Conservation (phyloP, 1,140 invertebrate genomes). For the Dreissena rostriformis region DNA sequence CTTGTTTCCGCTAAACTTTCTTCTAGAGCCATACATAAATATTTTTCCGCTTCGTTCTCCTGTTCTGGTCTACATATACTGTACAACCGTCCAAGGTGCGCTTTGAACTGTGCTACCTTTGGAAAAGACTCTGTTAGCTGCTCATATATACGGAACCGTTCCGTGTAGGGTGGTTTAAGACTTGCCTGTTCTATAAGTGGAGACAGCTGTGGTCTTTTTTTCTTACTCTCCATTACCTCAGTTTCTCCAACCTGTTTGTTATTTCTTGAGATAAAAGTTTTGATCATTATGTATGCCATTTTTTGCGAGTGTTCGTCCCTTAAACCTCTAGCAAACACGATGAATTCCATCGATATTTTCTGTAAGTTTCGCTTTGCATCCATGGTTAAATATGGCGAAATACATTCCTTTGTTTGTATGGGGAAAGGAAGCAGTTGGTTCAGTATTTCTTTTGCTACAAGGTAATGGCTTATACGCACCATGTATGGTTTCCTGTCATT, state of each 20-base stretch:
- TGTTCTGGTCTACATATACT: slow-evolving; percentile 56
- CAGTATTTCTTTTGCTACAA: slow-evolving; percentile 69
- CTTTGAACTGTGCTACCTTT: slow-evolving; percentile 53
- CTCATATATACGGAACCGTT: slow-evolving; percentile 50
- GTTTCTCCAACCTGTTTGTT: slow-evolving; percentile 44
- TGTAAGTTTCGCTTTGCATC: slow-evolving; percentile 39
- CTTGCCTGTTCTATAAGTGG: slow-evolving; percentile 49
- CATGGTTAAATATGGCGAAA: slow-evolving; percentile 20
- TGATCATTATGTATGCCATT: slow-evolving; percentile 52
- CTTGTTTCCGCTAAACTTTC: slow-evolving; percentile 13
- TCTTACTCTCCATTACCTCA: slow-evolving; percentile 3
- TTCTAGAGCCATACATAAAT: slow-evolving; percentile 49
- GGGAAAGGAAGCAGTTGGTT: slow-evolving; percentile 52
- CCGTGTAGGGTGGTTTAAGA: slow-evolving; percentile 42
- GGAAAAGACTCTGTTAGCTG: slow-evolving; percentile 54
- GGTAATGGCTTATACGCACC: slow-evolving; percentile 63
- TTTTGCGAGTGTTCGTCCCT: slow-evolving; percentile 4
- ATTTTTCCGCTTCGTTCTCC: slow-evolving; percentile 54
- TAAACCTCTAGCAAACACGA: slow-evolving; percentile 43
- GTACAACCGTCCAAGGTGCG: slow-evolving; percentile 63
- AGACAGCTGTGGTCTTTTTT: slow-evolving; percentile 53
- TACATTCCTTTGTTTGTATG: not conserved
- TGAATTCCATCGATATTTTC: slow-evolving; percentile 45
- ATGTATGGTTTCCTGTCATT: slow-evolving; percentile 51
- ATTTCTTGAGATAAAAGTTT: slow-evolving; percentile 60